Conservation (phyloP, 1,140 invertebrate genomes). For the Caenorhabditis briggsae region DNA sequence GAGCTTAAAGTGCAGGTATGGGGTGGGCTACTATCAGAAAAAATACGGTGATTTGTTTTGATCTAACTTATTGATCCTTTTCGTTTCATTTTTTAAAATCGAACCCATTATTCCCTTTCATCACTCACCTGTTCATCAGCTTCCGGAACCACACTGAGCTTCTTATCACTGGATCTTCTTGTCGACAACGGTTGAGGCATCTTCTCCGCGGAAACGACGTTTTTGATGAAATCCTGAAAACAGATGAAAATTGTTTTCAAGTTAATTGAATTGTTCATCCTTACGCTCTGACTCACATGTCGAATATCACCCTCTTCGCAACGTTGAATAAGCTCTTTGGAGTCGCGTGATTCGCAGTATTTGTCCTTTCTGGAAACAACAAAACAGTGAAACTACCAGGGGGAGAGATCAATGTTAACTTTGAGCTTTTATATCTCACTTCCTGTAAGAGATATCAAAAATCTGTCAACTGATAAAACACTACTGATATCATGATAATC, state of each 20-base stretch:
- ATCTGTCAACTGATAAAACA: too few species aligned
- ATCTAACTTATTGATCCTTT: too few species aligned
- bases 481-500: too few species aligned
- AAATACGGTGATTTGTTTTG: neutral
- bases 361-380: conserved; percentile 55
- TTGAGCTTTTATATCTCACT: too few species aligned
- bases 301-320: conserved; percentile 53
- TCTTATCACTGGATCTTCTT: conserved; percentile 64
- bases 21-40: too few species aligned
- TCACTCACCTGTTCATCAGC: conserved; percentile 64
- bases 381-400: neutral
- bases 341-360: conserved; percentile 57
- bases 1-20: too few species aligned
- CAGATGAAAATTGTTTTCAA: too few species aligned
- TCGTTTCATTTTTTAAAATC: neutral
- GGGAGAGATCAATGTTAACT: too few species aligned
- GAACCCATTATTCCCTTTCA: neutral
- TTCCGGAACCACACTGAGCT: conserved; percentile 67
- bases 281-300: neutral
- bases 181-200: conserved; percentile 41
- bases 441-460: too few species aligned
- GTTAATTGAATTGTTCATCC: neutral
- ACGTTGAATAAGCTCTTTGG: conserved; percentile 52
- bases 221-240: conserved; percentile 39
- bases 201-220: conserved; percentile 38